A percentile compares a stretch with the other conserved stretches of the same genome.
Evolutionary conservation across 2,888 invertebrate genomes (phyloP).

Genomic region (Sesia apiformis): DNA sequence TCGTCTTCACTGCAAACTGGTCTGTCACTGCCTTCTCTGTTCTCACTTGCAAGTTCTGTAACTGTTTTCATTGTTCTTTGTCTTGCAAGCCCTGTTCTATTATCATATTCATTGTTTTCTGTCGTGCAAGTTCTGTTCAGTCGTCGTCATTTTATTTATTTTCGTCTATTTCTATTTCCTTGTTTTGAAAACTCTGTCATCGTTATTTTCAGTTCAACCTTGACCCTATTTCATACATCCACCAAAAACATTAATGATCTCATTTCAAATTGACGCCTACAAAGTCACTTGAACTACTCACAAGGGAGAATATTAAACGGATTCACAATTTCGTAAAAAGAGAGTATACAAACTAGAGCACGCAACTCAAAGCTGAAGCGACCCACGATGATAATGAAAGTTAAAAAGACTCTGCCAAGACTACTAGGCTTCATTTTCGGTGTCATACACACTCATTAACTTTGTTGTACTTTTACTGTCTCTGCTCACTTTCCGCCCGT

Average conservation of each 20-base stretch:
- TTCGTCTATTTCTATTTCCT: not conserved
- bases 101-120: not conserved
- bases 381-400: slow-evolving; percentile 10
- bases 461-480: slow-evolving; percentile 38
- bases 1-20: slow-evolving; percentile 13
- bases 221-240: not conserved
- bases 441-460: slow-evolving; percentile 15
- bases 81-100: not conserved
- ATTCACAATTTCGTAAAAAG: not conserved
- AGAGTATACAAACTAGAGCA: not conserved
- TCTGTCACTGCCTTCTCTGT: not conserved
- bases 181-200: not conserved
- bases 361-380: not conserved
- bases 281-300: not conserved
- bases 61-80: not conserved
- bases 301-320: not conserved
- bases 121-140: not conserved
- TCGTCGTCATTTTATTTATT: not conserved
- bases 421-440: slow-evolving; percentile 26
- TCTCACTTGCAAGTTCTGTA: not conserved
- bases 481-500: slow-evolving; percentile 34
- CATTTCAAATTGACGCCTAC: slow-evolving; percentile 6
- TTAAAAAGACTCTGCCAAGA: slow-evolving; percentile 23
- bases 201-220: not conserved
- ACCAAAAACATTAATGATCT: not conserved